Base-by-base conservation (phyloP, 2,797 vertebrate species). In the Danio aesculapii region DNA sequence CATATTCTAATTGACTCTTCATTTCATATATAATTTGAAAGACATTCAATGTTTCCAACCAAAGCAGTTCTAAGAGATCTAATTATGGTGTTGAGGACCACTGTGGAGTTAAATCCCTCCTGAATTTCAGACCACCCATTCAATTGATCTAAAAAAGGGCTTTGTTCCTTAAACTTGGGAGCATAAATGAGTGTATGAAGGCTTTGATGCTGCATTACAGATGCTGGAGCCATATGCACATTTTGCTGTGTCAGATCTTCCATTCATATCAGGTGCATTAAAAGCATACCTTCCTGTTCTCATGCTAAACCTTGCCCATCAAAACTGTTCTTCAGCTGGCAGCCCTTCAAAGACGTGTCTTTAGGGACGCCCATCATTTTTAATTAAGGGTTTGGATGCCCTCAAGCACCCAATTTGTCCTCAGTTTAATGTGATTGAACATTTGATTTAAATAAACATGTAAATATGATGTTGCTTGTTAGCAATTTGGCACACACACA, bases 201-300 rank as follows among this genome's bases (percentile, higher is more conserved):
- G 50, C 59, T 57, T 9, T 58, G 53, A 39, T 66, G 43, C 43
- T 59, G 79, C 50, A 30, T 50, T 30, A 39, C n/a, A 80, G 64
- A 80, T 30, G 30, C 64, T 69, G 53, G 52, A 70, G 16, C 78
- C 58, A 30, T 21, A 62, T 63, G 66, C 49, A 12, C 52, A 16
- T 53, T 64, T 70, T 84, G 82, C 72, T 81, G 82, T 84, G 78
- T 81, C 78, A 81, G 78, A 77, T 84, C 41, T 76, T n/a, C 70
- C 43, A 55, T 83, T 64, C 67, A 75, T 53, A 64, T 75, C 77
- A 76, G 66, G 58, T 64, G 58, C 67, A 84, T 69, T 44, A 30
- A 52, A 19, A 44, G 41, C 57, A 71, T 14, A 53, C 8, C 63
- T 64, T n/a, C 63, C 30, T 73, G 62, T 58, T 58, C 41, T 63